Percentiles rank a stretch among this genome's conserved stretches.
Evolutionary conservation across 2,113 vertebrate genomes (phyloP).

Genomic region (Sinocyclocheilus grahami): DNA sequence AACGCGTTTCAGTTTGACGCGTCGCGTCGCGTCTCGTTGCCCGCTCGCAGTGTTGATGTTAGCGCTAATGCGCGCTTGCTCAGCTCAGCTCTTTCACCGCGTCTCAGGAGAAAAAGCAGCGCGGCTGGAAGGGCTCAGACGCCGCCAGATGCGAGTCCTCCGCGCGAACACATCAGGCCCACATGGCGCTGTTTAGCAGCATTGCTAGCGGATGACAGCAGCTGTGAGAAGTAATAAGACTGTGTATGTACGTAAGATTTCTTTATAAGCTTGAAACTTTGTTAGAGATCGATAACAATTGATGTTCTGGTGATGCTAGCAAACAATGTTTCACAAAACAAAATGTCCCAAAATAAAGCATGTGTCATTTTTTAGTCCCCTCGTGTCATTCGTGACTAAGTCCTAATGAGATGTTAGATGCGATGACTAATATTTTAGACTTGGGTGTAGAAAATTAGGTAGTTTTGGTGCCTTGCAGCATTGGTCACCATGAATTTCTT

Average conservation of each 20-base stretch:
- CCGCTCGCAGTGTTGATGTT: not conserved
- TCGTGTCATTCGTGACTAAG: not conserved
- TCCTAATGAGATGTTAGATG: not conserved
- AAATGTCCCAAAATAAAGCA: not conserved
- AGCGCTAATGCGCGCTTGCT: not conserved
- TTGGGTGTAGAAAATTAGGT: not conserved
- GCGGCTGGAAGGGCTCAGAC: not conserved
- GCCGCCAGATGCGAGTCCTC: not conserved
- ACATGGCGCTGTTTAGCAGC: not conserved
- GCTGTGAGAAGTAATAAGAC: not conserved
- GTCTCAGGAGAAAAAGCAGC: not conserved
- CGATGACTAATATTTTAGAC: not conserved
- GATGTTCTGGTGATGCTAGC: not conserved
- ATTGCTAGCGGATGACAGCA: slow-evolving; percentile 17
- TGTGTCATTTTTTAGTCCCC: not conserved
- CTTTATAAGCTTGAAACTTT: not conserved
- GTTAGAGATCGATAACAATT: not conserved
- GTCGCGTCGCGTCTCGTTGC: not conserved
- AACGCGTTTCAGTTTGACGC: not conserved
- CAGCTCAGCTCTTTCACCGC: not conserved
- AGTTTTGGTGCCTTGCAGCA: not conserved
- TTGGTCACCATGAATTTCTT: too few relatives aligned
- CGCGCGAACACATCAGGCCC: not conserved
- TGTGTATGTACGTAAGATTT: not conserved
- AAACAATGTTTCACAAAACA: not conserved